Evolutionary conservation across 1,140 invertebrate species (phyloP).

Genomic region (Formica selysi): DNA sequence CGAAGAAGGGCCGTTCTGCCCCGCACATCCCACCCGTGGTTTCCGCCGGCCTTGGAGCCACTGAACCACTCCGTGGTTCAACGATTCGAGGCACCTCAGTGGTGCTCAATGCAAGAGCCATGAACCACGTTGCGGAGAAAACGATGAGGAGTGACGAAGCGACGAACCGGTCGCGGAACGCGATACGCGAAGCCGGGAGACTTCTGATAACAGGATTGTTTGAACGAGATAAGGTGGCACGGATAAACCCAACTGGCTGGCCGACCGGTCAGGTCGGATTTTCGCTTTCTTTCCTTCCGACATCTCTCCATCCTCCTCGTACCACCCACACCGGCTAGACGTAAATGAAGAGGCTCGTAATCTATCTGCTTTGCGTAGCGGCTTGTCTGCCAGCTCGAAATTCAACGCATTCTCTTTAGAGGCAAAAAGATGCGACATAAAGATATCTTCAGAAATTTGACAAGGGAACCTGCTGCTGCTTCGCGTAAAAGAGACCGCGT

Average conservation of each 20-base stretch:
- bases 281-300: constrained; percentile 43
- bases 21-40: constrained; percentile 83
- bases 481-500: constrained; percentile 2
- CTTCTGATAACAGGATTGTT: constrained; percentile 69
- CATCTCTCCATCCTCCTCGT: constrained; percentile 33
- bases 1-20: constrained; percentile 77
- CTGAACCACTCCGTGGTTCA: constrained; percentile 87
- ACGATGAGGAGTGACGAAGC: background rate
- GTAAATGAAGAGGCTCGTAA: constrained; percentile 59
- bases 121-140: background rate
- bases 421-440: constrained; percentile 9
- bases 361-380: constrained; percentile 55
- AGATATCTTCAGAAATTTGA: constrained; percentile 10
- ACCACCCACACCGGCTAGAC: constrained; percentile 61
- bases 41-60: constrained; percentile 87
- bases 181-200: constrained; percentile 45
- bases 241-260: constrained; percentile 19
- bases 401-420: background rate
- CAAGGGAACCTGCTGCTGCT: background rate
- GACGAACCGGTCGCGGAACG: constrained; percentile 2
- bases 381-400: constrained; percentile 24
- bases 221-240: constrained; percentile 61
- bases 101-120: constrained; percentile 80
- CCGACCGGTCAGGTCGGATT: constrained; percentile 43
- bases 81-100: constrained; percentile 85